Conservation (phyloP, 2,113 vertebrate species). For the Indicator indicator region DNA sequence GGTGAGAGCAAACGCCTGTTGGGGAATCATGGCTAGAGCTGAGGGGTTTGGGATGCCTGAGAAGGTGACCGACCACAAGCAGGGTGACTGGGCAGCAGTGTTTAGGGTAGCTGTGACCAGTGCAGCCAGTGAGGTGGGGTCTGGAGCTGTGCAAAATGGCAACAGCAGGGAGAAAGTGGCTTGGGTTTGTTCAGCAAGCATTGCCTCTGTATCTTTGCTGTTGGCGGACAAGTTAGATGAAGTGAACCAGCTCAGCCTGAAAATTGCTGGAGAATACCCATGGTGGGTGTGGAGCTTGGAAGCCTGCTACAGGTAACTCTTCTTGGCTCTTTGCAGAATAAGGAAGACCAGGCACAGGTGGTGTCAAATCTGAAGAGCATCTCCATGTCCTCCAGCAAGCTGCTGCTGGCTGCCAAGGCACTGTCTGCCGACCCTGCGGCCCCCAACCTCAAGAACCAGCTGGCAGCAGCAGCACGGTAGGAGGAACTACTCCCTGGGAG, state of each 20-base stretch:
- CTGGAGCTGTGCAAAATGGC: not conserved
- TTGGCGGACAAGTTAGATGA: accelerated
- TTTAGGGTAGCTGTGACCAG: not conserved
- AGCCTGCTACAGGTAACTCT: not conserved
- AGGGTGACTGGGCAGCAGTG: not conserved
- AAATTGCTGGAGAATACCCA: not conserved
- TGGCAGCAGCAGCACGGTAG: conserved; percentile 93
- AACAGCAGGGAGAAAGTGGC: not conserved
- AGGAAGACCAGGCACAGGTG: conserved; percentile 91
- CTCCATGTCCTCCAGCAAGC: conserved; percentile 98
- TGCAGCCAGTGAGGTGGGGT: not conserved
- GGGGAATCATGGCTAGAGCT: not conserved
- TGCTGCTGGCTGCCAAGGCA: conserved; percentile 92
- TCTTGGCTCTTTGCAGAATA: conserved; percentile 77
- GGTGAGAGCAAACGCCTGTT: conserved; percentile 63
- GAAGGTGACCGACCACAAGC: not conserved
- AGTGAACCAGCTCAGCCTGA: not conserved
- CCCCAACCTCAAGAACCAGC: conserved; percentile 95
- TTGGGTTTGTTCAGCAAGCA: not conserved
- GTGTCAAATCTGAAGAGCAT: conserved; percentile 97
- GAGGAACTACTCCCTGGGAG: not conserved
- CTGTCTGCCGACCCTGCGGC: conserved; percentile 92
- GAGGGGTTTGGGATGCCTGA: not conserved
- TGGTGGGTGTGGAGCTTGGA: not conserved
- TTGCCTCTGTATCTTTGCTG: accelerated